Percentiles rank a stretch among this genome's conserved stretches.
Conservation (phyloP, 2,888 invertebrate species). For the Acrocyrtus sp. region DNA sequence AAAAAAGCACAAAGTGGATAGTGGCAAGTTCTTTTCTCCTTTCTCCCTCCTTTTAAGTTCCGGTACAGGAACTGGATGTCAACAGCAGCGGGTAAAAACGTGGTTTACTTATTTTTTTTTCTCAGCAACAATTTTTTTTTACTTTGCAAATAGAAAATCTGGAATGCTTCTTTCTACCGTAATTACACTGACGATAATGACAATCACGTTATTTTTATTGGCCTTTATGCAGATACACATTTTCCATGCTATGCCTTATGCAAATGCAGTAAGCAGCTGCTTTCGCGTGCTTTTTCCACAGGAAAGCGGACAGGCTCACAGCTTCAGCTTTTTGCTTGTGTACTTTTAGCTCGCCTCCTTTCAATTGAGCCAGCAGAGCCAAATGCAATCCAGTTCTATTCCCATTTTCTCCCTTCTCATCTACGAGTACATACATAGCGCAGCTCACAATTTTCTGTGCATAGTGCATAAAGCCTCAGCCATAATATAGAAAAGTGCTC, state of each 20-base stretch:
- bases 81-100: too few relatives aligned
- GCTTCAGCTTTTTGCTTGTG: too few relatives aligned
- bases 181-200: too few relatives aligned
- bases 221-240: not conserved
- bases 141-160: too few relatives aligned
- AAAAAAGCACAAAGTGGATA: too few relatives aligned
- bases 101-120: too few relatives aligned
- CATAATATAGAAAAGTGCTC: not conserved
- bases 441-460: not conserved
- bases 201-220: too few relatives aligned
- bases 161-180: too few relatives aligned
- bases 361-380: slow-evolving; percentile 32
- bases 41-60: too few relatives aligned
- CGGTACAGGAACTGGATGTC: too few relatives aligned
- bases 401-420: slow-evolving; percentile 25
- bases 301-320: slow-evolving; percentile 32
- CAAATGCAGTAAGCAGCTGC: slow-evolving; percentile 33
- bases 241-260: slow-evolving; percentile 8
- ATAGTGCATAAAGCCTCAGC: not conserved
- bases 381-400: slow-evolving; percentile 43
- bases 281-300: slow-evolving; percentile 36
- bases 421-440: not conserved
- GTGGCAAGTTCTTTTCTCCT: too few relatives aligned
- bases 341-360: slow-evolving; percentile 34
- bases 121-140: too few relatives aligned